Percentiles rank a stretch among this genome's conserved stretches.
phyloP scores from a whole-genome alignment of 2,888 invertebrate species.

The Caenorhabditis auriculariae region DNA sequence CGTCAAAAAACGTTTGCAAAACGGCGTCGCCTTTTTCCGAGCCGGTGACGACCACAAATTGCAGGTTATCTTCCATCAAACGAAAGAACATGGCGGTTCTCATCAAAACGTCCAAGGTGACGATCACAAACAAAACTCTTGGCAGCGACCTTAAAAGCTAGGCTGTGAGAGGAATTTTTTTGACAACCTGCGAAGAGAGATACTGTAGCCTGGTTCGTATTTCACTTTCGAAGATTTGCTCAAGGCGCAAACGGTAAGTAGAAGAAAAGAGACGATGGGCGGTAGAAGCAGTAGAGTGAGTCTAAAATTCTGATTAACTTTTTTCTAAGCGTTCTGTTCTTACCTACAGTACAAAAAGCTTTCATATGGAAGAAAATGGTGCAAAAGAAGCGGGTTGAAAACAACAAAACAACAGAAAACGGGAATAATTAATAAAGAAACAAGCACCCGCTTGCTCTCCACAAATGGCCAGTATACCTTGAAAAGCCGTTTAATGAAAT shows the following conservation, averaged over 20 bases:
- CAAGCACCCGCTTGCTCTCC: slow-evolving; percentile 11
- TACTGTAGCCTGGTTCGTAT: slow-evolving; percentile 31
- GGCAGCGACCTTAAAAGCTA: slow-evolving; percentile 21
- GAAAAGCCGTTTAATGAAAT: slow-evolving; percentile 1
- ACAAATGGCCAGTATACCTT: slow-evolving; percentile 30
- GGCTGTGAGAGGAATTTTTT: slow-evolving; percentile 2
- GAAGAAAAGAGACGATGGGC: slow-evolving; percentile 12
- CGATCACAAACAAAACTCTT: slow-evolving; percentile 15
- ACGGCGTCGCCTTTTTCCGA: slow-evolving; percentile 18
- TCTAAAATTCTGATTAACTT: neutral
- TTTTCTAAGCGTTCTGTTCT: neutral
- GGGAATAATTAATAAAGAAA: slow-evolving; percentile 14
- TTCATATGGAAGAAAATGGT: slow-evolving; percentile 16
- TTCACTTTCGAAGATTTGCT: slow-evolving; percentile 15
- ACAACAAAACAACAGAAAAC: slow-evolving; percentile 12
- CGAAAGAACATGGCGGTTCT: slow-evolving; percentile 22
- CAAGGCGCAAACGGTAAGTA: slow-evolving; percentile 21
- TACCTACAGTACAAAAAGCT: slow-evolving; percentile 24
- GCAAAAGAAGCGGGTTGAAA: slow-evolving; percentile 15
- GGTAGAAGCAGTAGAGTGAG: neutral
- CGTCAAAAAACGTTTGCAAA: slow-evolving; percentile 14
- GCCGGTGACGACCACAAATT: slow-evolving; percentile 28
- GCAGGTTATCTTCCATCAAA: slow-evolving; percentile 22
- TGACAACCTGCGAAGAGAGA: slow-evolving; percentile 19
- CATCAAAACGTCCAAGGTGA: slow-evolving; percentile 20